Evolutionary conservation across 2,797 vertebrate genomes (phyloP).

Genomic region (Chaenodraco wilsoni): DNA sequence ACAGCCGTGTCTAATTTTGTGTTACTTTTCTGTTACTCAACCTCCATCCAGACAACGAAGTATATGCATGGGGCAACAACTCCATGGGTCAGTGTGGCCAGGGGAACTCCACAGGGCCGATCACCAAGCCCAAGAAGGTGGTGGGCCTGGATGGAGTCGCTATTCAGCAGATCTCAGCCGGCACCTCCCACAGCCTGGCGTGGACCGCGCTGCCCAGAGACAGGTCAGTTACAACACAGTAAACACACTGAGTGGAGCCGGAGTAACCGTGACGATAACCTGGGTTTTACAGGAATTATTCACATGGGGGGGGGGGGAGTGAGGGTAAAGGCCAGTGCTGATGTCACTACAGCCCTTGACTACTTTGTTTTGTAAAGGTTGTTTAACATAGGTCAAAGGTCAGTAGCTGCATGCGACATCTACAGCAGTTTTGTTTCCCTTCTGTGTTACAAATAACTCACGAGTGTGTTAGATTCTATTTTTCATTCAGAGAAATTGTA

Average conservation of each 20-base stretch:
- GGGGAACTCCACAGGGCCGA: constrained; percentile 86
- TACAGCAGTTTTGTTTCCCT: neutral
- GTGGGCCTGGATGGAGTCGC: constrained; percentile 85
- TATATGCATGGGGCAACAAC: constrained; percentile 89
- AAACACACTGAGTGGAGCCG: neutral
- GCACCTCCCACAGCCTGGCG: constrained; percentile 88
- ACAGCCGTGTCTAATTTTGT: neutral
- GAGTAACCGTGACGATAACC: no score
- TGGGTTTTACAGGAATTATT: neutral
- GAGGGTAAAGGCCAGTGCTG: neutral
- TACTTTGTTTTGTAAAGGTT: constrained; percentile 15
- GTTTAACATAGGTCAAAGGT: constrained; percentile 7
- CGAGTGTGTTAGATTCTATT: neutral
- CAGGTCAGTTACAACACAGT: constrained; percentile 71
- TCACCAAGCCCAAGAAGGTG: constrained; percentile 88
- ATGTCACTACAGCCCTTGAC: constrained; percentile 14
- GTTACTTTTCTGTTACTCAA: neutral
- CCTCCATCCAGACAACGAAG: constrained; percentile 82
- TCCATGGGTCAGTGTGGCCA: constrained; percentile 90
- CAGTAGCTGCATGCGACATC: neutral
- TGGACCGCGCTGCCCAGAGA: constrained; percentile 88
- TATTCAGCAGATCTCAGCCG: constrained; percentile 87
- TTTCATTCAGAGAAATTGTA: neutral
- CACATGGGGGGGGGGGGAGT: no score
- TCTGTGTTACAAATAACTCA: neutral